phyloP scores from a whole-genome alignment of 2,888 invertebrate genomes.

The Vesta saturnalis region DNA sequence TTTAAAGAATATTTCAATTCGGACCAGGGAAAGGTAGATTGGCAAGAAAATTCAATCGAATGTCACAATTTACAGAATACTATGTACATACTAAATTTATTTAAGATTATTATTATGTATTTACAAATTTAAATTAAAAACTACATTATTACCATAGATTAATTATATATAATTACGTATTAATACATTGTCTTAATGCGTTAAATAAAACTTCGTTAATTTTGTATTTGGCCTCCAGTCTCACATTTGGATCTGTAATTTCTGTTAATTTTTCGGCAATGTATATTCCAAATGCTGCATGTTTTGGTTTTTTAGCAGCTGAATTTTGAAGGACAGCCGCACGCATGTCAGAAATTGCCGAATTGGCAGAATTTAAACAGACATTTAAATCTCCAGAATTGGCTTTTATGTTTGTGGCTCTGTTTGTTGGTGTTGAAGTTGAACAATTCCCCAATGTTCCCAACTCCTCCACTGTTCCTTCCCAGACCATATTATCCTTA shows the following conservation, averaged over 20 bases:
- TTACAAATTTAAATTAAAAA: conserved; percentile 2
- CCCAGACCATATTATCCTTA: conserved; percentile 2
- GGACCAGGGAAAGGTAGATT: conserved; percentile 5
- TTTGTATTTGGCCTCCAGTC: not conserved
- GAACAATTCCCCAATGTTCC: not conserved
- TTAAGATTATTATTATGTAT: conserved; percentile 1
- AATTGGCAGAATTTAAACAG: not conserved
- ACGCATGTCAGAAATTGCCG: conserved; percentile 5
- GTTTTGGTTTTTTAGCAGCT: conserved; percentile 2
- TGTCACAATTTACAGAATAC: not conserved
- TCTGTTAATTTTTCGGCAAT: not conserved
- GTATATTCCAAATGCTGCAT: not conserved
- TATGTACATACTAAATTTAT: conserved; percentile 1
- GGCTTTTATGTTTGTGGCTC: not conserved
- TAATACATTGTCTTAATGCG: conserved; percentile 2
- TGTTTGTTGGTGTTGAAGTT: not conserved
- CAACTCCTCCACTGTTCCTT: conserved; percentile 5
- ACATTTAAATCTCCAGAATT: conserved; percentile 3
- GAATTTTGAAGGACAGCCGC: conserved; percentile 2
- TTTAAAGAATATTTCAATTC: conserved; percentile 2
- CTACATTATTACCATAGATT: not conserved
- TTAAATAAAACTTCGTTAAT: not conserved
- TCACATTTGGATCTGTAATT: conserved; percentile 2
- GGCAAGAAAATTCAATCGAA: not conserved
- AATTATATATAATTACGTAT: not conserved